phyloP scores from a whole-genome alignment of 1,140 invertebrate species.

The Drosophila ficusphila region DNA sequence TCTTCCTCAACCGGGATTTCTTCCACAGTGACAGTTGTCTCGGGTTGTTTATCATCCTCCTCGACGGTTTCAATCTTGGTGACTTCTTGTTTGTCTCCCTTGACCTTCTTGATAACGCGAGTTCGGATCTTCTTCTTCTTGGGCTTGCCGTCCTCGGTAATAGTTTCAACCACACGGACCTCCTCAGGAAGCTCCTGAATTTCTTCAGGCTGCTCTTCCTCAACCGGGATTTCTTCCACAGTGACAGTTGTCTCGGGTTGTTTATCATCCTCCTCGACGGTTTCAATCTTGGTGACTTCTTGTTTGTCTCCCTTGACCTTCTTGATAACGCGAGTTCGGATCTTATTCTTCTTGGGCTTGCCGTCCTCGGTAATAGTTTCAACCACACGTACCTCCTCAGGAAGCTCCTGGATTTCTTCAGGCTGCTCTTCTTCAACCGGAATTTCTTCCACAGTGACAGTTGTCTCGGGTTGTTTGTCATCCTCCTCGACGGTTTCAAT shows the following conservation, averaged over 20 bases:
- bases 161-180: not conserved
- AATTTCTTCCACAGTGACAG: not conserved
- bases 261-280: not conserved
- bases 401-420: constrained; percentile 1
- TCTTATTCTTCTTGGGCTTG: not conserved
- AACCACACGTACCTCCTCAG: not conserved
- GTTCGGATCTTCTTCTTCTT: constrained; percentile 15
- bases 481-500: constrained; percentile 1
- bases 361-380: not conserved
- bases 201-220: not conserved
- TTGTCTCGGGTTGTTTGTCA: not conserved
- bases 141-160: constrained; percentile 6
- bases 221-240: not conserved
- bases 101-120: constrained; percentile 5
- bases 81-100: constrained; percentile 3
- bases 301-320: constrained; percentile 3
- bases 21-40: not conserved
- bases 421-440: not conserved
- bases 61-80: constrained; percentile 4
- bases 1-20: not conserved
- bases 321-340: not conserved
- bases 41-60: not conserved
- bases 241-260: not conserved
- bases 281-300: not conserved
- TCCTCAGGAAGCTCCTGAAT: constrained; percentile 4